Percentiles rank a stretch among this genome's conserved stretches.
phyloP scores from a whole-genome alignment of 2,888 invertebrate genomes.

The Ceraclea dissimilis region DNA sequence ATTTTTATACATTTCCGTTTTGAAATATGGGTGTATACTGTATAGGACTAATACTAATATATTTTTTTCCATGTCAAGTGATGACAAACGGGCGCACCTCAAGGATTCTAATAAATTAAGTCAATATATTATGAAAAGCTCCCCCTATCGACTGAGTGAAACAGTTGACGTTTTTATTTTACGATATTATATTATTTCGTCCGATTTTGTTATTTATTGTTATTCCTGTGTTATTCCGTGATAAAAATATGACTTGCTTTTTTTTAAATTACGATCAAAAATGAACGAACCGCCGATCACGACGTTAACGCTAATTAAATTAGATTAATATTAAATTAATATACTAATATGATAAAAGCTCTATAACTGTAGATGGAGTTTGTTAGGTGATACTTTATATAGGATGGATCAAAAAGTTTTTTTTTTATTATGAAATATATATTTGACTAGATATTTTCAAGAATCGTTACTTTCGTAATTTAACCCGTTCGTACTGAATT shows the following conservation, averaged over 20 bases:
- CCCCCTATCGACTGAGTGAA: slow-evolving; percentile 8
- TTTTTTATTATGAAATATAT: no score
- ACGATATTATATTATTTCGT: no score
- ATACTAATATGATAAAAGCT: not conserved
- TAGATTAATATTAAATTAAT: slow-evolving; percentile 16
- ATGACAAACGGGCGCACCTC: slow-evolving; percentile 20
- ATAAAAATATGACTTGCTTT: slow-evolving; percentile 22
- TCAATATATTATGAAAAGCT: slow-evolving; percentile 14
- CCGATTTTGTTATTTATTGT: no score
- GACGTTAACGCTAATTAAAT: slow-evolving; percentile 20
- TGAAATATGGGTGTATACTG: not conserved
- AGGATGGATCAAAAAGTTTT: no score
- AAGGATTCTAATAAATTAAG: slow-evolving; percentile 21
- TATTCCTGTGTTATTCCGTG: slow-evolving; percentile 12
- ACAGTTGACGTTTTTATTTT: slow-evolving; percentile 19
- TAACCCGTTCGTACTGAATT: no score
- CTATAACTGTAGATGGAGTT: not conserved
- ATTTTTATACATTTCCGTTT: no score
- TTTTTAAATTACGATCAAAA: not conserved
- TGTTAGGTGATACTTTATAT: no score
- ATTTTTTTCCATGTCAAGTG: slow-evolving; percentile 13
- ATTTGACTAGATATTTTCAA: no score
- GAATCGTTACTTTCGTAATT: no score
- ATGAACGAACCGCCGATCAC: slow-evolving; percentile 1
- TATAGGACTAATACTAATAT: slow-evolving; percentile 5